A percentile compares a stretch with the other conserved stretches of the same genome.
Evolutionary conservation across 2,797 vertebrate species (phyloP).

Genomic region (Neosilurus hyrtlii): DNA sequence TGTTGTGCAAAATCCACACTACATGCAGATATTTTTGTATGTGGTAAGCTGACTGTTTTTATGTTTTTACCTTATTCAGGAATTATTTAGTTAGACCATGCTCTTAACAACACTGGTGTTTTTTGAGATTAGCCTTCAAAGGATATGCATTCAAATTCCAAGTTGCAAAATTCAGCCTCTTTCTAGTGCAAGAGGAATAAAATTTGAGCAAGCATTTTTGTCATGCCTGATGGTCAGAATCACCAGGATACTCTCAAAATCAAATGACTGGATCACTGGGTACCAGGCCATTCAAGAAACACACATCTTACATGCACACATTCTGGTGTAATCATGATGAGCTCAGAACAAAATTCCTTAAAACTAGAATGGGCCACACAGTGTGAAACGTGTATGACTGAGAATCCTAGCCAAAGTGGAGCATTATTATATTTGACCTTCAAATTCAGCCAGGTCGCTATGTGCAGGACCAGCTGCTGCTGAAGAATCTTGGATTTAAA

Average conservation of each 20-base stretch:
- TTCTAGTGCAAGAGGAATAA: neutral
- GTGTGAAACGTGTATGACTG: neutral
- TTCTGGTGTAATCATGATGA: neutral
- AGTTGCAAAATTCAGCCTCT: neutral
- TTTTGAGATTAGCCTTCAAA: constrained; percentile 12
- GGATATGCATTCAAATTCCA: constrained; percentile 12
- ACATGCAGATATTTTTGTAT: no score
- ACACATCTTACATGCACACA: neutral
- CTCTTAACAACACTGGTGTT: neutral
- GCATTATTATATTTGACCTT: neutral
- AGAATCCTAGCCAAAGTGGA: neutral
- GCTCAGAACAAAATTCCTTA: neutral
- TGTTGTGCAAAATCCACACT: no score
- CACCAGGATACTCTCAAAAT: neutral
- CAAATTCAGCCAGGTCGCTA: constrained; percentile 2
- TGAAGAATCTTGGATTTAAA: neutral
- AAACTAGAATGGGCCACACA: neutral
- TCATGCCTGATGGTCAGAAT: neutral
- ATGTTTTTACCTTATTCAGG: no score
- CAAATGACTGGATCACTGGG: neutral
- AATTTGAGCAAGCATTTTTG: constrained; percentile 2
- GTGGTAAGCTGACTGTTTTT: no score
- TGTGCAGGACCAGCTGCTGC: neutral
- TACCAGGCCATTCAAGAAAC: neutral
- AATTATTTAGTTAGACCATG: no score